phyloP scores from a whole-genome alignment of 2,113 vertebrate species.

The Cyrtonyx montezumae region DNA sequence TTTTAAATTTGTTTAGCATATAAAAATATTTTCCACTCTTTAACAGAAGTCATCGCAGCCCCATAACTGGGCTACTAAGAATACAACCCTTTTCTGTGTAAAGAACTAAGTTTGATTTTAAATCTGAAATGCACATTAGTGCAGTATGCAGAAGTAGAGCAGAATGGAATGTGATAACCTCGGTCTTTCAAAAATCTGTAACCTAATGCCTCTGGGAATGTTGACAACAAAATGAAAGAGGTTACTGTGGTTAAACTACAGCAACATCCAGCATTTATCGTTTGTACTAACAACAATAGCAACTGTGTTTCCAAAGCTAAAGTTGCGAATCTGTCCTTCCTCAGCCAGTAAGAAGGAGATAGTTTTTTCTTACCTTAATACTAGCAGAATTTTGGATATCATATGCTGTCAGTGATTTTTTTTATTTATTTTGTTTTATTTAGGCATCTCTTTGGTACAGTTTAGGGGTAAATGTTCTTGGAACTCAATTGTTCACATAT shows the following conservation, averaged over 20 bases:
- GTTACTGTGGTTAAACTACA: conserved; percentile 28
- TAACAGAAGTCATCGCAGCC: neutral
- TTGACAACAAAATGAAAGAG: neutral
- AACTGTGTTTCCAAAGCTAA: neutral
- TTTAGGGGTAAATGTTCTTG: neutral
- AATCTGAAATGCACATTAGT: neutral
- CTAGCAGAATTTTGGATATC: neutral
- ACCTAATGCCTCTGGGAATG: conserved; percentile 1
- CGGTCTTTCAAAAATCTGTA: neutral
- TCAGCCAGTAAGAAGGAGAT: neutral
- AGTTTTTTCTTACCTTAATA: neutral
- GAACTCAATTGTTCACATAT: neutral
- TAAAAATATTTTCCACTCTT: neutral
- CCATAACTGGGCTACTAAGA: neutral
- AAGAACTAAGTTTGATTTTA: neutral
- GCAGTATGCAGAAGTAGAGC: neutral
- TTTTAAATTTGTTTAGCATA: neutral
- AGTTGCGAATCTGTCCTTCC: neutral
- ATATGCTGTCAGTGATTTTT: neutral
- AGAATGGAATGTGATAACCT: neutral
- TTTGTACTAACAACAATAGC: neutral
- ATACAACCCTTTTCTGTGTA: neutral
- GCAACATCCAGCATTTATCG: neutral
- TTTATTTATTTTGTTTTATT: neutral
- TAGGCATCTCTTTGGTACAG: neutral